These are phyloP conservation scores for Cryptops parisi DNA, from an alignment of 2,888 invertebrate species.

Conservation along the genomic window DNA sequence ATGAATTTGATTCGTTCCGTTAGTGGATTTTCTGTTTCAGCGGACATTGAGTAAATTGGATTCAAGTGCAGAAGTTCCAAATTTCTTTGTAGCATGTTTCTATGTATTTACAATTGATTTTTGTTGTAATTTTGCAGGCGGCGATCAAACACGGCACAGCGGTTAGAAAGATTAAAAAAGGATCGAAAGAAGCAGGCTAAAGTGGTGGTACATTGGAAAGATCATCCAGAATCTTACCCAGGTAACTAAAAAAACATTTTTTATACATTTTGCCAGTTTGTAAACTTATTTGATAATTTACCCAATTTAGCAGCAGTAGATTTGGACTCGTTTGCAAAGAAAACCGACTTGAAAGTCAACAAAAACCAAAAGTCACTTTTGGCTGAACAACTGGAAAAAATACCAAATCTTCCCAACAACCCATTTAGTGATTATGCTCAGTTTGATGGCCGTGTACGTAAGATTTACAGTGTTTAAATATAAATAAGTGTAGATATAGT, in stretches of 20 bases:
- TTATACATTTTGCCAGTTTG: no score
- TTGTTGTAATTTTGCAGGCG: conserved; percentile 31
- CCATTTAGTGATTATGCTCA: conserved; percentile 80
- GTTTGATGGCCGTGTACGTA: conserved; percentile 61
- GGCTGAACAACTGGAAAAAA: conserved; percentile 57
- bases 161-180: conserved; percentile 75
- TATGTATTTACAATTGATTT: conserved; percentile 11
- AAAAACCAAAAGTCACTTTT: conserved; percentile 56
- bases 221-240: conserved; percentile 2
- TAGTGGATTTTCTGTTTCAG: no score
- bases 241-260: no score
- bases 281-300: neutral
- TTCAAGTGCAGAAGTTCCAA: no score
- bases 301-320: conserved; percentile 19
- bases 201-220: conserved; percentile 26
- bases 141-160: conserved; percentile 73
- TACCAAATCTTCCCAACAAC: conserved; percentile 61
- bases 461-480: no score
- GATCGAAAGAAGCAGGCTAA: conserved; percentile 48
- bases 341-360: conserved; percentile 30
- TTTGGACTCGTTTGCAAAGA: conserved; percentile 23
- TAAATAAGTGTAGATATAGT: no score
- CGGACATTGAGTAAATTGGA: no score
- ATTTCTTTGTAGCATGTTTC: no score
- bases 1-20: no score